phyloP scores from a whole-genome alignment of 2,797 vertebrate species.

The Labroides dimidiatus region DNA sequence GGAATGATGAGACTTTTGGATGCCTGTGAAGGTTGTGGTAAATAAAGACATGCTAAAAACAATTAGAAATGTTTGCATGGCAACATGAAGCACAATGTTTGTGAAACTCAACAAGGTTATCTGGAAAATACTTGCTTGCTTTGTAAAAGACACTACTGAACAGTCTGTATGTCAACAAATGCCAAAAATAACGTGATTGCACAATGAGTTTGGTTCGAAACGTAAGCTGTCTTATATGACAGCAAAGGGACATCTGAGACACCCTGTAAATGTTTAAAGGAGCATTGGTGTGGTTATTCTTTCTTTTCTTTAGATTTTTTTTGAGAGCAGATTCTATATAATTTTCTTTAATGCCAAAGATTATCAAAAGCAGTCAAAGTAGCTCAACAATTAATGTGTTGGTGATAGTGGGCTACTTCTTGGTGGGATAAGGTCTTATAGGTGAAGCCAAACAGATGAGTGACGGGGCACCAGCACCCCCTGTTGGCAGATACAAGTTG shows the following conservation, averaged over 20 bases:
- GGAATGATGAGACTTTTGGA: background rate
- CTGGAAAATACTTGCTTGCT: background rate
- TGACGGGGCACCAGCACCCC: constrained; percentile 23
- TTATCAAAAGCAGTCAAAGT: background rate
- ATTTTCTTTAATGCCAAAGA: background rate
- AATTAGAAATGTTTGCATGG: constrained; percentile 2
- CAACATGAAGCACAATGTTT: background rate
- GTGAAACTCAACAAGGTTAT: background rate
- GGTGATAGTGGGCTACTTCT: background rate
- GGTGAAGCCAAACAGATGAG: background rate
- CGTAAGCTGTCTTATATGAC: background rate
- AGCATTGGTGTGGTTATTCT: background rate
- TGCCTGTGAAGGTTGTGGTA: background rate
- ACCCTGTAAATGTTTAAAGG: background rate
- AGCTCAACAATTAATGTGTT: too few relatives aligned
- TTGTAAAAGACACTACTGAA: background rate
- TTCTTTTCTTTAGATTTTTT: too few relatives aligned
- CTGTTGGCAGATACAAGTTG: constrained; percentile 22
- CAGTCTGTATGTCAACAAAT: constrained; percentile 3
- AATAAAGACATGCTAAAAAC: constrained; percentile 5
- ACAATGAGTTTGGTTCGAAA: background rate
- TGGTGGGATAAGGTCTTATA: too few relatives aligned
- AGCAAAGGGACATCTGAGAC: background rate
- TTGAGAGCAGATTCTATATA: background rate
- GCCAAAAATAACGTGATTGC: background rate